Evolutionary conservation across 2,113 vertebrate genomes (phyloP).

Genomic region (Mastomys coucha): DNA sequence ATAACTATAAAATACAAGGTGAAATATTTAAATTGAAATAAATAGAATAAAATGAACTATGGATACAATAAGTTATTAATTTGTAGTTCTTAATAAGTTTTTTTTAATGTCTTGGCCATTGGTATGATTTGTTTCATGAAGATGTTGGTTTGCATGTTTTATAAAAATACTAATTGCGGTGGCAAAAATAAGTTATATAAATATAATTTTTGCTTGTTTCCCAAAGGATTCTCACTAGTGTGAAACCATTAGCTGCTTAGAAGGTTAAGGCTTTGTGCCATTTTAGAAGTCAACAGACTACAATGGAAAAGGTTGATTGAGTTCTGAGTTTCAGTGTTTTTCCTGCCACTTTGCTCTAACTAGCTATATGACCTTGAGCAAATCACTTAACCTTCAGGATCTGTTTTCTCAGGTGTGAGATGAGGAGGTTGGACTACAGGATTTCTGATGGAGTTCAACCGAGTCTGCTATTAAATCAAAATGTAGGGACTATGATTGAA

Average conservation of each 20-base stretch:
- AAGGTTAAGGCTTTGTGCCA: slow-evolving; percentile 67
- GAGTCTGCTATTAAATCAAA: slow-evolving; percentile 62
- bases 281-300: slow-evolving; percentile 48
- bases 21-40: not conserved
- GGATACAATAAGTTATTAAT: not conserved
- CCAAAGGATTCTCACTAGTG: slow-evolving; percentile 28
- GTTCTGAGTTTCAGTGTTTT: slow-evolving; percentile 4
- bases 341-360: slow-evolving; percentile 60
- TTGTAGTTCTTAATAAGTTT: not conserved
- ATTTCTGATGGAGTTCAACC: slow-evolving; percentile 54
- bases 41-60: not conserved
- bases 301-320: slow-evolving; percentile 64
- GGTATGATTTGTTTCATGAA: not conserved
- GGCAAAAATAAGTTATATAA: slow-evolving; percentile 48
- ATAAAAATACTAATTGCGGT: not conserved
- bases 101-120: not conserved
- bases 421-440: slow-evolving; percentile 62
- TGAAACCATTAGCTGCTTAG: slow-evolving; percentile 59
- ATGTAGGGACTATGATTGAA: slow-evolving; percentile 22
- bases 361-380: slow-evolving; percentile 59
- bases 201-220: slow-evolving; percentile 51
- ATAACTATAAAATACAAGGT: not conserved
- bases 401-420: slow-evolving; percentile 74
- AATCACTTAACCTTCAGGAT: slow-evolving; percentile 72
- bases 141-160: not conserved